A percentile compares a stretch with the other conserved stretches of the same genome.
These are phyloP conservation scores for Eufriesea mexicana DNA, from an alignment of 1,140 invertebrate species.

Conservation along the genomic window DNA sequence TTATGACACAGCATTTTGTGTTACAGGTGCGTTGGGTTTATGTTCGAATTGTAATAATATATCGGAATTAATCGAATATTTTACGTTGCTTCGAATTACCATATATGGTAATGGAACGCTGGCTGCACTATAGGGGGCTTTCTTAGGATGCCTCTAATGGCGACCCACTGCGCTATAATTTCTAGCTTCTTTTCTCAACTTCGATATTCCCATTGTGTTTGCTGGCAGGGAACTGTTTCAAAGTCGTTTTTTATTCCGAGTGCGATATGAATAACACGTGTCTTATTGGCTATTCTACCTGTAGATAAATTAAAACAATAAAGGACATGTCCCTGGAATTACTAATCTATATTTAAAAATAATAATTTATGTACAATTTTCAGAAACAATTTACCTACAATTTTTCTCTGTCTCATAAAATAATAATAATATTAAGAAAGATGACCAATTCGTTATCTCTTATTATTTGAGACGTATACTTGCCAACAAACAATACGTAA, in stretches of 20 bases:
- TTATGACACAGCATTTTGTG: not conserved
- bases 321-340: no score
- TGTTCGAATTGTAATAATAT: not conserved
- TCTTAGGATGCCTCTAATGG: not conserved
- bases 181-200: not conserved
- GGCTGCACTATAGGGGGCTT: not conserved
- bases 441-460: no score
- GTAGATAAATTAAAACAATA: no score
- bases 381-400: no score
- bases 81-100: not conserved
- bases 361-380: no score
- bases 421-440: no score
- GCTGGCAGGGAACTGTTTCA: not conserved
- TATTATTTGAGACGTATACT: no score
- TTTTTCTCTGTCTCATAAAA: no score
- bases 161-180: not conserved
- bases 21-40: not conserved
- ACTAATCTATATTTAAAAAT: no score
- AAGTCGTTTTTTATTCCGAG: not conserved
- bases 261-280: not conserved
- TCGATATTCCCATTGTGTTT: not conserved
- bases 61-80: not conserved
- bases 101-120: slow-evolving; percentile 17
- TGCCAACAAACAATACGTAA: no score
- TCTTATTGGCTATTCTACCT: no score